phyloP scores from a whole-genome alignment of 2,888 invertebrate genomes.

The Eupithecia pulchellata region DNA sequence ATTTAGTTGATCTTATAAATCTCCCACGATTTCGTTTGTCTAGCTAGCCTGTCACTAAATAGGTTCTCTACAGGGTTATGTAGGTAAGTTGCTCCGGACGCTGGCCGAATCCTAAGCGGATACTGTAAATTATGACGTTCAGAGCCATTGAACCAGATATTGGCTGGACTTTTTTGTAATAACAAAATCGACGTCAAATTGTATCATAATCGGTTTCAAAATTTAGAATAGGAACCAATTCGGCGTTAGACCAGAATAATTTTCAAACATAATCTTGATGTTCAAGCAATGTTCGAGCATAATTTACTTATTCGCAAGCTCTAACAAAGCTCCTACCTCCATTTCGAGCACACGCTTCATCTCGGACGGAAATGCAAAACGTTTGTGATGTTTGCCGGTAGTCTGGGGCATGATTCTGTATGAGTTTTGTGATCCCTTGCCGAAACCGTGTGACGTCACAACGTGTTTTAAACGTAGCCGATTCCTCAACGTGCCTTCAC shows the following conservation, averaged over 20 bases:
- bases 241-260: not conserved
- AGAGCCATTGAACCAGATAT: not conserved
- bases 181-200: not conserved
- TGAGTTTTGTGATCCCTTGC: too few species aligned
- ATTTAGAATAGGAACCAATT: not conserved
- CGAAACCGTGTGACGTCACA: too few species aligned
- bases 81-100: not conserved
- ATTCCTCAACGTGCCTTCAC: too few species aligned
- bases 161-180: not conserved
- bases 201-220: not conserved
- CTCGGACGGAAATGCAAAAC: constrained; percentile 31
- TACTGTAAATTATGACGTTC: not conserved
- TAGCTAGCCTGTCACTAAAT: not conserved
- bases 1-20: constrained; percentile 9
- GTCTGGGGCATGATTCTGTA: too few species aligned
- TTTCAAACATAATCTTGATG: not conserved
- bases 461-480: too few species aligned
- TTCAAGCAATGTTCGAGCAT: not conserved
- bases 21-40: not conserved
- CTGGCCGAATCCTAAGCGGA: not conserved
- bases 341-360: constrained; percentile 29
- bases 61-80: not conserved
- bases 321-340: constrained; percentile 4
- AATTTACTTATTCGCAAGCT: not conserved
- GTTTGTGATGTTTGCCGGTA: constrained; percentile 18